These are phyloP conservation scores for Drosophila lini DNA, from an alignment of 1,140 invertebrate genomes.

Conservation along the genomic window DNA sequence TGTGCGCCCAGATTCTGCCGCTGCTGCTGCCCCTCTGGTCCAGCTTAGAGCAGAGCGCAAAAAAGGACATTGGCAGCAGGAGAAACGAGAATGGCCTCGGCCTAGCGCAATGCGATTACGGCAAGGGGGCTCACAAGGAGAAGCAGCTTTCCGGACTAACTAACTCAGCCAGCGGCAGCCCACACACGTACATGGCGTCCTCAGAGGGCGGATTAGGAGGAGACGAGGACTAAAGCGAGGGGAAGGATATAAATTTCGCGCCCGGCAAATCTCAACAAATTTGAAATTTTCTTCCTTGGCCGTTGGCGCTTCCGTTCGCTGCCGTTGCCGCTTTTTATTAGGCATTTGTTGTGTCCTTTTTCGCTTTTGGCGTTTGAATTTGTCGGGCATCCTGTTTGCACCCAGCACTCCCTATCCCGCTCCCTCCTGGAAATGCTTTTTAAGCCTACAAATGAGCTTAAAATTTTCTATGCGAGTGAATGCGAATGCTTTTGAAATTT, in stretches of 20 bases:
- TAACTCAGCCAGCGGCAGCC: slow-evolving; percentile 32
- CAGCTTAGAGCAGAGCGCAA: slow-evolving; percentile 16
- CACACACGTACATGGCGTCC: slow-evolving; percentile 36
- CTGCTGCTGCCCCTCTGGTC: slow-evolving; percentile 19
- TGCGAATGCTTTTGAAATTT: slow-evolving; percentile 83
- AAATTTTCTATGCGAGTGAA: slow-evolving; percentile 83
- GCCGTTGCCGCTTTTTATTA: slow-evolving; percentile 70
- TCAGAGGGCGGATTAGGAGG: slow-evolving; percentile 26
- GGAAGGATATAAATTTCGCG: slow-evolving; percentile 76
- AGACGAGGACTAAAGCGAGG: not conserved
- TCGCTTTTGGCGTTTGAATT: slow-evolving; percentile 72
- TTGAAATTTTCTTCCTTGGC: slow-evolving; percentile 61
- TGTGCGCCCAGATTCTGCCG: slow-evolving; percentile 33
- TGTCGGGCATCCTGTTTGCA: slow-evolving; percentile 70
- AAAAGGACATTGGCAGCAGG: slow-evolving; percentile 5
- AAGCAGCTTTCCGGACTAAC: slow-evolving; percentile 23
- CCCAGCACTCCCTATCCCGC: not conserved
- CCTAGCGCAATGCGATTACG: slow-evolving; percentile 67
- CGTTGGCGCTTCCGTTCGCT: slow-evolving; percentile 69
- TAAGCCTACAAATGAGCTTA: slow-evolving; percentile 84
- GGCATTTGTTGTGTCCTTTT: slow-evolving; percentile 53
- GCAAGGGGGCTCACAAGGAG: slow-evolving; percentile 6
- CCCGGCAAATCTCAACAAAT: slow-evolving; percentile 79
- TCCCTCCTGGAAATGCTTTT: slow-evolving; percentile 46
- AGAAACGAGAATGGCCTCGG: slow-evolving; percentile 38